Evolutionary conservation across 2,888 invertebrate genomes (phyloP), one percentile per base, ranked within the genome.

Genomic region (Pogonocherus hispidulus): DNA sequence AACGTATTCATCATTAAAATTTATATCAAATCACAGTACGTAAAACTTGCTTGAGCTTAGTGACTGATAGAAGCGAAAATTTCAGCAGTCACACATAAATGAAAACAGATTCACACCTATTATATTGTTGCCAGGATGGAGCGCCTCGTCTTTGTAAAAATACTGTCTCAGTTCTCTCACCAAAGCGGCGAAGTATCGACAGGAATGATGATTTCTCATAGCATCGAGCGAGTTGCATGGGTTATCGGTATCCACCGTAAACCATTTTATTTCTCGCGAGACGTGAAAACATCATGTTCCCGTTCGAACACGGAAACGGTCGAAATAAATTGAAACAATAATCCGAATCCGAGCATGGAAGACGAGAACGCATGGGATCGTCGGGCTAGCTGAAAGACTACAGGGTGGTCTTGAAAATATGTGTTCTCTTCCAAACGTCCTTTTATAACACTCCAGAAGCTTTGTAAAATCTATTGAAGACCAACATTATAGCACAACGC

Each of bases 281-380:
- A 47, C 59, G 59, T 59, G 59, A 22, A 46, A 47, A 27, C 41
- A 23, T 59, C 11, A 35, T 6, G 47, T 59, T 59, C 59, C 59
- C 47, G 59, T 59, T 47, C 59, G 47, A 59, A 47, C 35, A 27
- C 44, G 59, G 59, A 59, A 59, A 59, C 47, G 18, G 16, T 18
- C n/a, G 47, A 62, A 67, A 55, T 63, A 54, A 63, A 63, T 63
- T 63, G 63, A 67, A 63, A 67, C 67, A 63, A 46, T 63, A 67
- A 67, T 56, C 56, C 67, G 22, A 67, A 67, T 63, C 67, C 32
- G 52, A 57, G 46, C 63, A 55, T 47, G 59, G 32, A 41, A 41
- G n/a, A 41, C 41, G 54, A 32, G 47, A 19, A 18, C 47, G 22
- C 22, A 18, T 14, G 47, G 20, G 8, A 41, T 41, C 41, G 41